Percentiles rank a stretch among this genome's conserved stretches.
Conservation (phyloP, 2,797 vertebrate species). For the Gambelia wislizenii region DNA sequence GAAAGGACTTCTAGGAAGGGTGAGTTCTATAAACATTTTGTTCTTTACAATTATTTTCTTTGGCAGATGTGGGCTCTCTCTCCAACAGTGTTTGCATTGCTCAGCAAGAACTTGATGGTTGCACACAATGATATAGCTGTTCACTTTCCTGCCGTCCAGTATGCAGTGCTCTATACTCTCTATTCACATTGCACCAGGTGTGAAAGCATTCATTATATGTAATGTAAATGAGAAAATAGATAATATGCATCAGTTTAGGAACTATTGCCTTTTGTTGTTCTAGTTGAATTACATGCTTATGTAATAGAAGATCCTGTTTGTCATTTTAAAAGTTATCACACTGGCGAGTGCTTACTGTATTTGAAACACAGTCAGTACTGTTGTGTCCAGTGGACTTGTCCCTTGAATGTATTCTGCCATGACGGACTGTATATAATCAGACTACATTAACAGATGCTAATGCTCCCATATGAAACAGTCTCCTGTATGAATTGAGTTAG, state of each 20-base stretch:
- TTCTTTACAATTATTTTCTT: conserved; percentile 51
- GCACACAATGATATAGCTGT: conserved; percentile 91
- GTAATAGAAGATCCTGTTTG: neutral
- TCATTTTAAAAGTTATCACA: neutral
- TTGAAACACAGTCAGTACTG: neutral
- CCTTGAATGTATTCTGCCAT: too few relatives aligned
- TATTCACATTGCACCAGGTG: conserved; percentile 99
- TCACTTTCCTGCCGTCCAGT: conserved; percentile 94
- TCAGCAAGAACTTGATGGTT: conserved; percentile 94
- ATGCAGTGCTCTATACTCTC: conserved; percentile 93
- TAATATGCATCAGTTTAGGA: neutral
- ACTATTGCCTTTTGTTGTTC: neutral
- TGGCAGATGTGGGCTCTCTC: conserved; percentile 98
- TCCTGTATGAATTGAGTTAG: too few relatives aligned
- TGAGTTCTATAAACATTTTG: neutral
- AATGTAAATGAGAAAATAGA: neutral
- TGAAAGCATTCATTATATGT: neutral
- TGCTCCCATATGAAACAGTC: too few relatives aligned
- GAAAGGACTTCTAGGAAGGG: neutral
- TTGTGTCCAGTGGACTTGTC: too few relatives aligned
- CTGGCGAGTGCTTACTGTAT: neutral
- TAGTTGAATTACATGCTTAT: neutral
- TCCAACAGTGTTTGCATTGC: conserved; percentile 94
- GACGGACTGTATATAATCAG: too few relatives aligned
- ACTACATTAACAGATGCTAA: too few relatives aligned